Base-by-base conservation (phyloP, 23 tunicate species). In the Corella eumyota region DNA sequence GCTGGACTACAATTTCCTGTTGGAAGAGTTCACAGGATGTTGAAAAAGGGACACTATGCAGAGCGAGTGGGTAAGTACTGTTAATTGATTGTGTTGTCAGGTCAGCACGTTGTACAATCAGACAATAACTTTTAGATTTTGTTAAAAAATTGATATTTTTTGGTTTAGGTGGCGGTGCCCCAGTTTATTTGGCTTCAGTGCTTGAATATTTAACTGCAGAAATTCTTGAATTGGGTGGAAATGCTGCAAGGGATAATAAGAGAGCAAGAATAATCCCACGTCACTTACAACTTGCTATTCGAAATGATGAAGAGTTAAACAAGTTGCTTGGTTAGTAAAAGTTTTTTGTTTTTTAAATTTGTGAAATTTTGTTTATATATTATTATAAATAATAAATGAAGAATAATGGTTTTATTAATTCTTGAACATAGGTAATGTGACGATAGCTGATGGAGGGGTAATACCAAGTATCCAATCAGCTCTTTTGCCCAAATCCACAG, bases 151-250 rank as follows among this genome's bases (percentile, higher is more conserved):
- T 54, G 20, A 24, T 13, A n/a, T 0, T 46, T 45, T 64, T 15
- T 25, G 1, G 33, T 45, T 59, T 51, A 83, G 92, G 94, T 47
- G 94, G 73, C 57, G 96, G 96, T 34, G 96, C 96, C 34, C 96
- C 96, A 36, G 86, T 87, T 36, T 87, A 87, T 55, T 36, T 87
- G 9, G 96, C 96, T 46, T 64, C 87, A 37, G 96, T 87, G 17
- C 72, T 87, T 17, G 96, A 87, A 36, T 87, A 87, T 66, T 32
- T 87, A n/a, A 78, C 85, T 54, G 96, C 96, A 9, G 96, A 87
- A 60, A 68, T 87, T 23, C 36, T 87, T 44, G 96, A 87, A 56
- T 54, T 87, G 46, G 86, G 87, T 30, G 96, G 96, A 4, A 87
- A 87, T 67, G 96, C 86, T 49, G 96, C 96, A 30, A 61, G 96